Evolutionary conservation across 2,113 vertebrate species (phyloP).

Genomic region (Clinocottus analis): DNA sequence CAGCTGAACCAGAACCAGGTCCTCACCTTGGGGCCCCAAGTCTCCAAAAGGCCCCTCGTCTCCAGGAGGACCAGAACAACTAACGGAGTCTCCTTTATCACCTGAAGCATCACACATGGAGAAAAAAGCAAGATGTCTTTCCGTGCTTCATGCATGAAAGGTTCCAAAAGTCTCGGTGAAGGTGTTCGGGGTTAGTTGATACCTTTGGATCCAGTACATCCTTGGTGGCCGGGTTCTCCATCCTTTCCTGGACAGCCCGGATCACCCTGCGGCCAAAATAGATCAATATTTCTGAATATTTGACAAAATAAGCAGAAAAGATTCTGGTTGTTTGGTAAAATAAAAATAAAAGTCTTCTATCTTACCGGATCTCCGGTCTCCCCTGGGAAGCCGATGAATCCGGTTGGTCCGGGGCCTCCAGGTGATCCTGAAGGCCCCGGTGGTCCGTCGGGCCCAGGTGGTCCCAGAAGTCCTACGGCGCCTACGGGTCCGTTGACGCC

Average conservation of each 20-base stretch:
- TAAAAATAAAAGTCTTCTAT: not conserved
- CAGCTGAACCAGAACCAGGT: constrained; percentile 1
- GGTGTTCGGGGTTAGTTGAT: not conserved
- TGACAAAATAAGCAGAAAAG: not conserved
- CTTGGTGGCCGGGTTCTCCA: constrained; percentile 66
- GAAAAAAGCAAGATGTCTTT: not conserved
- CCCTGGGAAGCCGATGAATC: constrained; percentile 83
- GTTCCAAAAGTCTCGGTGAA: not conserved
- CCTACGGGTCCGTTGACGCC: constrained; percentile 69
- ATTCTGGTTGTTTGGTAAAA: not conserved
- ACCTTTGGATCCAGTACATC: constrained; percentile 77
- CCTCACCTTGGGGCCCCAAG: constrained; percentile 63
- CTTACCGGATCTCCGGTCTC: constrained; percentile 82
- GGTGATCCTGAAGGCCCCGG: constrained; percentile 70
- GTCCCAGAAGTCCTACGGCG: constrained; percentile 57
- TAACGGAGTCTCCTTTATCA: constrained; percentile 72
- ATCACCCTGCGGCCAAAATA: constrained; percentile 71
- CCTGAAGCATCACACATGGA: constrained; percentile 55
- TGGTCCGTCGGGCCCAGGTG: constrained; percentile 54
- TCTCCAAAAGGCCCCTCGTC: constrained; percentile 69
- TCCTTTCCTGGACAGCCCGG: constrained; percentile 60
- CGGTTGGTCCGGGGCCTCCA: constrained; percentile 73
- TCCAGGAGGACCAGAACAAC: constrained; percentile 65
- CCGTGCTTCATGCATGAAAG: not conserved
- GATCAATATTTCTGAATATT: not conserved